phyloP scores from a whole-genome alignment of 1,140 invertebrate genomes.

The Ceratina calcarata region DNA sequence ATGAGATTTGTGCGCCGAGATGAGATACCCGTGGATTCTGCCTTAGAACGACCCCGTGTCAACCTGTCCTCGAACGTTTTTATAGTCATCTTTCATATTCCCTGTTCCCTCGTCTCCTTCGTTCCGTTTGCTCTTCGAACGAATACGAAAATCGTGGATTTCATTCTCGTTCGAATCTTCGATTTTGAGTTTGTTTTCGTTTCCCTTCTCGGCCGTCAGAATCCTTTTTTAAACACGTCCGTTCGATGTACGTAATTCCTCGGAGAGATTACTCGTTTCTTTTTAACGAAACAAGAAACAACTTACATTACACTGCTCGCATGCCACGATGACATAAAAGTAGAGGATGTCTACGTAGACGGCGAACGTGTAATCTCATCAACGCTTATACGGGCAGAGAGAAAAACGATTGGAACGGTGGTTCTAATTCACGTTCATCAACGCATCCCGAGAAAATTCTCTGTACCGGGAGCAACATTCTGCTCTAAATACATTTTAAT shows the following conservation, averaged over 20 bases:
- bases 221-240: no score
- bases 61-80: constrained; percentile 2
- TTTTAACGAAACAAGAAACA: no score
- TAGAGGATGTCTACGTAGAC: no score
- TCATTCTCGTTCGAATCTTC: no score
- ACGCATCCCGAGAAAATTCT: not conserved
- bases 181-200: no score
- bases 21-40: constrained; percentile 25
- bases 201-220: no score
- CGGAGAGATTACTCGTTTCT: no score
- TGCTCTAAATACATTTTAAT: constrained; percentile 50
- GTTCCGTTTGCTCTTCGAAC: not conserved
- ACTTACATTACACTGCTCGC: no score
- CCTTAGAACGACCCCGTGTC: constrained; percentile 24
- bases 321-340: no score
- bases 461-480: constrained; percentile 24
- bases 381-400: not conserved
- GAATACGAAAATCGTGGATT: no score
- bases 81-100: not conserved
- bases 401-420: not conserved
- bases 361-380: constrained; percentile 5
- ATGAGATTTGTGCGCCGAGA: constrained; percentile 39
- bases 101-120: not conserved
- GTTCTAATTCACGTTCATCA: constrained; percentile 21
- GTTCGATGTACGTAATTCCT: no score